Conservation (phyloP, 2,113 vertebrate species). For the Bos javanicus region DNA sequence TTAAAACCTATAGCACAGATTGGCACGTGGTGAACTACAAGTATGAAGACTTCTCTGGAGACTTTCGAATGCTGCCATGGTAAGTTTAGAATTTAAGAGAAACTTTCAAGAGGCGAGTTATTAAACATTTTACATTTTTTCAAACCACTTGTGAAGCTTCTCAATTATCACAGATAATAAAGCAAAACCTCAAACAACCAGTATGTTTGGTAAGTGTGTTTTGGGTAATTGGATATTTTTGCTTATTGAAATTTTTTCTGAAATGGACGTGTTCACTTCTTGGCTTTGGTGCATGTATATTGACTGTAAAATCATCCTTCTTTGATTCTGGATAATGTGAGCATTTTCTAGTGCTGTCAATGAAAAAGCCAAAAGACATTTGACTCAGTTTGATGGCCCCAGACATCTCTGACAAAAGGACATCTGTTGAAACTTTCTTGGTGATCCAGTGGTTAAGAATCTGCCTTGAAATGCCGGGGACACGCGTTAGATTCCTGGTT, state of each 20-base stretch:
- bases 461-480: not conserved
- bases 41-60: slow-evolving; percentile 96
- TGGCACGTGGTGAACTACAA: slow-evolving; percentile 97
- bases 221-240: slow-evolving; percentile 20
- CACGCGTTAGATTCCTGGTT: not conserved
- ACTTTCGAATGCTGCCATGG: slow-evolving; percentile 96
- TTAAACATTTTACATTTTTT: not conserved
- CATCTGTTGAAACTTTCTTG: not conserved
- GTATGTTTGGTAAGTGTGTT: not conserved
- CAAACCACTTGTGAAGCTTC: not conserved
- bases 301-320: not conserved
- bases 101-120: not conserved
- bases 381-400: not conserved
- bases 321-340: slow-evolving; percentile 19
- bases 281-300: not conserved
- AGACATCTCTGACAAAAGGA: not conserved
- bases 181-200: not conserved
- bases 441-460: not conserved
- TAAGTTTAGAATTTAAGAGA: slow-evolving; percentile 77
- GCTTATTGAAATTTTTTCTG: not conserved
- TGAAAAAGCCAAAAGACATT: slow-evolving; percentile 1
- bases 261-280: not conserved
- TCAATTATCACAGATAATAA: not conserved
- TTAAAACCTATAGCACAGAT: slow-evolving; percentile 96
- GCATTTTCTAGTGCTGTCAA: not conserved